phyloP scores from a whole-genome alignment of 92 coral and sea anemone species.

The Scolanthus callimorphus region DNA sequence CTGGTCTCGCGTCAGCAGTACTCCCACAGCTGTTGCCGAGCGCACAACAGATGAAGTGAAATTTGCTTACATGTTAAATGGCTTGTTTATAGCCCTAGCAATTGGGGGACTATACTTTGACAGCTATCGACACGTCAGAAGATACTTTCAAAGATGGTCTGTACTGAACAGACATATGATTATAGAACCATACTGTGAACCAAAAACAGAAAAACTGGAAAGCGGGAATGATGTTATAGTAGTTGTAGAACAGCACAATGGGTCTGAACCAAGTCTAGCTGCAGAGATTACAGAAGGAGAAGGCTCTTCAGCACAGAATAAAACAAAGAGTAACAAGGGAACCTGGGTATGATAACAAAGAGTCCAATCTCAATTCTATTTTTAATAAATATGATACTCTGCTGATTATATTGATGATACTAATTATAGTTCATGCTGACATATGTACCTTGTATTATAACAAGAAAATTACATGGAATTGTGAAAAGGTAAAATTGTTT shows the following conservation, averaged over 20 bases:
- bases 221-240: not conserved
- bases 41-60: conserved; percentile 92
- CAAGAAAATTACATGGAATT: no score
- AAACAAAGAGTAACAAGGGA: conserved; percentile 15
- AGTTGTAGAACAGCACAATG: not conserved
- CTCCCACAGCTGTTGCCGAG: conserved; percentile 82
- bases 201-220: conserved; percentile 7
- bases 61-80: conserved; percentile 92
- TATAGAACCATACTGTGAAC: conserved; percentile 54
- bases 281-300: conserved; percentile 20
- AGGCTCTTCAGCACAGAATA: not conserved
- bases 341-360: conserved; percentile 26
- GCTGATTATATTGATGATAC: no score
- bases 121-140: conserved; percentile 80
- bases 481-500: no score
- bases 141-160: conserved; percentile 87
- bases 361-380: no score
- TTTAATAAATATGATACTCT: no score
- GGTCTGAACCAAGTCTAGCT: conserved; percentile 15
- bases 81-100: conserved; percentile 89
- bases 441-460: no score
- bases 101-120: conserved; percentile 92
- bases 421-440: no score
- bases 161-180: conserved; percentile 79
- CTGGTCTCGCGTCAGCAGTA: conserved; percentile 92